Evolutionary conservation across 2,113 vertebrate species (phyloP).

Genomic region (Nerophis lumbriciformis): DNA sequence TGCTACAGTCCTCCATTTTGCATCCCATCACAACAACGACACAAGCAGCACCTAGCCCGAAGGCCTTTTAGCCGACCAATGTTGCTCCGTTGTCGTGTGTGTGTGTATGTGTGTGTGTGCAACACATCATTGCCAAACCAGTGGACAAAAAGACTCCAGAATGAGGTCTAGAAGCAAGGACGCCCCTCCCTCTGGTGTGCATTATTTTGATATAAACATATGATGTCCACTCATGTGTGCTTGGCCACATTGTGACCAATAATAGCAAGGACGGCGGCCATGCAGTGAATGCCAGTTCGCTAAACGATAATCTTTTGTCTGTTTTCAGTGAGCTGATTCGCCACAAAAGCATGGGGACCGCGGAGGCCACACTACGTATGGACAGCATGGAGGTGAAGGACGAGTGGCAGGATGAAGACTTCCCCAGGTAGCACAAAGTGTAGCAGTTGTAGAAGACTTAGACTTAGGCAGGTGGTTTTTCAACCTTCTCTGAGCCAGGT

Average conservation of each 20-base stretch:
- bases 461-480: no score
- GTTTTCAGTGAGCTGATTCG: slow-evolving; percentile 44
- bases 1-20: not conserved
- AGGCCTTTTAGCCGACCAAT: slow-evolving; percentile 32
- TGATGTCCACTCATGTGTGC: slow-evolving; percentile 16
- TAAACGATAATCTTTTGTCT: slow-evolving; percentile 4
- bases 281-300: not conserved
- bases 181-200: not conserved
- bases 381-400: slow-evolving; percentile 94
- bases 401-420: slow-evolving; percentile 97
- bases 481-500: no score
- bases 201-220: slow-evolving; percentile 5
- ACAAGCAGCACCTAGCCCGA: slow-evolving; percentile 5
- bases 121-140: slow-evolving; percentile 51
- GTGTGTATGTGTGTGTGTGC: not conserved
- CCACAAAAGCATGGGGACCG: slow-evolving; percentile 60
- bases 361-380: slow-evolving; percentile 81
- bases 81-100: slow-evolving; percentile 4
- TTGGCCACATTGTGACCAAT: slow-evolving; percentile 2
- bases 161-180: slow-evolving; percentile 29
- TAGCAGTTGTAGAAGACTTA: no score
- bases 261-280: not conserved
- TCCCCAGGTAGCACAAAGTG: slow-evolving; percentile 74
- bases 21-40: slow-evolving; percentile 24
- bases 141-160: slow-evolving; percentile 51